A percentile compares a stretch with the other conserved stretches of the same genome.
Conservation (phyloP, 2,888 invertebrate genomes). For the Drosophila histrio region DNA sequence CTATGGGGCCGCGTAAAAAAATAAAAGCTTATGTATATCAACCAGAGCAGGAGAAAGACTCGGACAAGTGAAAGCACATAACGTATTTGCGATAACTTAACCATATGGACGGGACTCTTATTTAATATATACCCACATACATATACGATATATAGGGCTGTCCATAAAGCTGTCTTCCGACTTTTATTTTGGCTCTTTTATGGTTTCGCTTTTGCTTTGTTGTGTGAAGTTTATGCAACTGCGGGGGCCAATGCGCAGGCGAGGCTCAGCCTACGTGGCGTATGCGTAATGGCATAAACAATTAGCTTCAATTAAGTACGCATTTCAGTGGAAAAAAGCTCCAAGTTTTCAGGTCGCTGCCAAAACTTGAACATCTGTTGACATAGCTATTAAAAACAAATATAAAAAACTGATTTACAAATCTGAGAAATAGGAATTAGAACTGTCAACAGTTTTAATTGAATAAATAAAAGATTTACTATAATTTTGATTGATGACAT, state of each 20-base stretch:
- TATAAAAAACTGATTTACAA: neutral
- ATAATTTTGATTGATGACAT: neutral
- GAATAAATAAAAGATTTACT: no score
- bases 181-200: slow-evolving; percentile 24
- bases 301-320: slow-evolving; percentile 18
- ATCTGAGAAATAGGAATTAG: neutral
- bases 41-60: slow-evolving; percentile 44
- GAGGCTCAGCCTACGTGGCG: slow-evolving; percentile 25
- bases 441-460: no score
- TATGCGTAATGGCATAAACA: slow-evolving; percentile 42
- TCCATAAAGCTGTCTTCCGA: slow-evolving; percentile 25
- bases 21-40: neutral
- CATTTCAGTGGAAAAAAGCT: neutral
- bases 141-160: neutral
- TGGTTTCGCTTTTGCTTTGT: slow-evolving; percentile 36
- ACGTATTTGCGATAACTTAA: slow-evolving; percentile 24
- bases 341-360: neutral
- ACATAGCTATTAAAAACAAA: neutral
- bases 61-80: slow-evolving; percentile 43
- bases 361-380: slow-evolving; percentile 1
- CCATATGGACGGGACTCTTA: slow-evolving; percentile 36
- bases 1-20: slow-evolving; percentile 5
- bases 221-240: slow-evolving; percentile 31
- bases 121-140: no score
- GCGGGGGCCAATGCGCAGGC: slow-evolving; percentile 5